Conservation (phyloP, 2,888 invertebrate species). For the Cephus sareptanus region DNA sequence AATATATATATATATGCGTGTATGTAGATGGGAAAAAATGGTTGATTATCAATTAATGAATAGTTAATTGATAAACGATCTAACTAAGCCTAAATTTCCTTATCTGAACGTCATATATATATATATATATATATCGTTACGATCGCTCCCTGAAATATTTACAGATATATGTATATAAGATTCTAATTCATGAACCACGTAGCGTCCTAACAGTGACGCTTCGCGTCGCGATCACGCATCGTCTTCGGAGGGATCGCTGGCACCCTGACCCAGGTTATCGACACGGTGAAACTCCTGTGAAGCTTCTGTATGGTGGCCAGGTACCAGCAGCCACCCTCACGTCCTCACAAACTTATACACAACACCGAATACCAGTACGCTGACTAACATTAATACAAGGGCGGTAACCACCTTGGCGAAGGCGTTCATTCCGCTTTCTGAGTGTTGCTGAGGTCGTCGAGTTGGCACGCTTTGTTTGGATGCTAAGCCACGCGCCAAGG, state of each 20-base stretch:
- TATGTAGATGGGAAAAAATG: background rate
- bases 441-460: slow-evolving; percentile 71
- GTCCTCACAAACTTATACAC: slow-evolving; percentile 80
- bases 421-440: slow-evolving; percentile 76
- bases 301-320: slow-evolving; percentile 52
- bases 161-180: background rate
- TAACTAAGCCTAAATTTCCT: background rate
- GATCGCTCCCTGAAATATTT: background rate
- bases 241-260: slow-evolving; percentile 12
- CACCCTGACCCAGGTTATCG: slow-evolving; percentile 22
- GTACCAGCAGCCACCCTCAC: slow-evolving; percentile 82
- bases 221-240: background rate
- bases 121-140: background rate
- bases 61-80: background rate
- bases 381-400: slow-evolving; percentile 75
- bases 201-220: background rate
- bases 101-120: background rate
- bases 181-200: background rate
- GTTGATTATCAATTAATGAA: background rate
- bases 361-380: slow-evolving; percentile 78
- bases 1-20: background rate
- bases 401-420: slow-evolving; percentile 80
- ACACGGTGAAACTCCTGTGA: slow-evolving; percentile 33
- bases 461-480: slow-evolving; percentile 71
- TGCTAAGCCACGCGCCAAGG: slow-evolving; percentile 76